Conservation (phyloP, 1,140 invertebrate species). For the Thalassaphorura encarpata region DNA sequence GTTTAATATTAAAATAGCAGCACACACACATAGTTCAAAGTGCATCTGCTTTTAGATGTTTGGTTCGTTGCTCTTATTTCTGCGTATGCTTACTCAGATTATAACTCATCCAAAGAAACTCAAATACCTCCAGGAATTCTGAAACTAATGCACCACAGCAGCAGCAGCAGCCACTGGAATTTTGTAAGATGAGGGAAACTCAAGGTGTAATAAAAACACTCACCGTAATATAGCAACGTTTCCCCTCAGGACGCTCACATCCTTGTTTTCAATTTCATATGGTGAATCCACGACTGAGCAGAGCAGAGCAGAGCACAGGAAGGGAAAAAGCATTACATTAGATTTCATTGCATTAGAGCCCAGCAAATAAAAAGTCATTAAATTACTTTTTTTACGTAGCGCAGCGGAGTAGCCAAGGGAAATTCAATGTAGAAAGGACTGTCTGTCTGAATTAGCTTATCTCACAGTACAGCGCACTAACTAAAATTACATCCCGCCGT, state of each 20-base stretch:
- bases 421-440: neutral
- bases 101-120: neutral
- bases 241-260: slow-evolving; percentile 75
- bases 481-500: too few relatives aligned
- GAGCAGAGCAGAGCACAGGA: slow-evolving; percentile 5
- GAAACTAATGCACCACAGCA: neutral
- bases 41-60: neutral
- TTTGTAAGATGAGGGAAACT: neutral
- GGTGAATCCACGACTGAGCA: slow-evolving; percentile 69
- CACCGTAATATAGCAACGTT: slow-evolving; percentile 65
- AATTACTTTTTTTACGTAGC: too few relatives aligned
- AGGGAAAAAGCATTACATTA: neutral
- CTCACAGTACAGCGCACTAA: too few relatives aligned
- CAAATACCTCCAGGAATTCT: neutral
- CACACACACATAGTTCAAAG: too few relatives aligned
- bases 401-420: too few relatives aligned
- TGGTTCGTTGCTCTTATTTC: neutral
- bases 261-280: slow-evolving; percentile 76
- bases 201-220: slow-evolving; percentile 26
- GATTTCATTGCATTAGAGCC: neutral
- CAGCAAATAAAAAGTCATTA: too few relatives aligned
- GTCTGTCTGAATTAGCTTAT: neutral
- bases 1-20: too few relatives aligned
- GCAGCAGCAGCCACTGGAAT: neutral
- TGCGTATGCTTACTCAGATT: neutral